Evolutionary conservation across 2,113 vertebrate species (phyloP).

Genomic region (Polyodon spathula): DNA sequence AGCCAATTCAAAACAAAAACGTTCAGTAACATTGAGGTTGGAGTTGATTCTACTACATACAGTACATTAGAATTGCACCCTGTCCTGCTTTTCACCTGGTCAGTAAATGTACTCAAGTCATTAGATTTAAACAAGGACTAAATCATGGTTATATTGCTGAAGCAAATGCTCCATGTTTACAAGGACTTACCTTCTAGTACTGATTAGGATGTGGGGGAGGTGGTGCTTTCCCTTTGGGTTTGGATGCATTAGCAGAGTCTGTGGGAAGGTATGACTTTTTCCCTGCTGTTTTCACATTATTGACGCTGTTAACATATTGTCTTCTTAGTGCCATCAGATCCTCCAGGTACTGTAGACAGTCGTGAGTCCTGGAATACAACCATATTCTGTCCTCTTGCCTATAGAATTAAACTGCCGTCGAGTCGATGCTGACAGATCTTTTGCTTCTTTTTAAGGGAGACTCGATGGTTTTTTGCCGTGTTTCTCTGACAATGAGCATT

Average conservation of each 20-base stretch:
- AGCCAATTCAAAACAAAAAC: neutral
- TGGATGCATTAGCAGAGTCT: conserved; percentile 35
- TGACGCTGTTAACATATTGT: conserved; percentile 71
- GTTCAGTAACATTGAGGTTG: too few species aligned
- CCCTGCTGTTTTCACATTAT: conserved; percentile 54
- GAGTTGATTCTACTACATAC: too few species aligned
- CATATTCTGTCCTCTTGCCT: conserved; percentile 78
- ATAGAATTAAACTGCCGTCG: conserved; percentile 51
- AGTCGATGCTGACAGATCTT: conserved; percentile 71
- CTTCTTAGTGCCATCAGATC: conserved; percentile 80
- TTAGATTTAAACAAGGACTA: too few species aligned
- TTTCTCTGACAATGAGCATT: conserved; percentile 72
- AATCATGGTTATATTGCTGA: too few species aligned
- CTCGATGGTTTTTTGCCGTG: conserved; percentile 44
- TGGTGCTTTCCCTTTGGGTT: conserved; percentile 49
- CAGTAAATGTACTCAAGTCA: too few species aligned
- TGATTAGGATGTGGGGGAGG: conserved; percentile 36
- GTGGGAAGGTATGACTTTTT: conserved; percentile 33
- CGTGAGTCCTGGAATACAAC: conserved; percentile 79
- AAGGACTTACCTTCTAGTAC: conserved; percentile 31
- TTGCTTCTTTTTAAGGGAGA: conserved; percentile 70
- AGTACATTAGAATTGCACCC: too few species aligned
- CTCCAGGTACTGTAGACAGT: conserved; percentile 84
- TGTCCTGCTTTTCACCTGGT: too few species aligned
- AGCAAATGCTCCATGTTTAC: conserved; percentile 20